phyloP scores from a whole-genome alignment of 2,888 invertebrate genomes.

The Julus scandinavius region DNA sequence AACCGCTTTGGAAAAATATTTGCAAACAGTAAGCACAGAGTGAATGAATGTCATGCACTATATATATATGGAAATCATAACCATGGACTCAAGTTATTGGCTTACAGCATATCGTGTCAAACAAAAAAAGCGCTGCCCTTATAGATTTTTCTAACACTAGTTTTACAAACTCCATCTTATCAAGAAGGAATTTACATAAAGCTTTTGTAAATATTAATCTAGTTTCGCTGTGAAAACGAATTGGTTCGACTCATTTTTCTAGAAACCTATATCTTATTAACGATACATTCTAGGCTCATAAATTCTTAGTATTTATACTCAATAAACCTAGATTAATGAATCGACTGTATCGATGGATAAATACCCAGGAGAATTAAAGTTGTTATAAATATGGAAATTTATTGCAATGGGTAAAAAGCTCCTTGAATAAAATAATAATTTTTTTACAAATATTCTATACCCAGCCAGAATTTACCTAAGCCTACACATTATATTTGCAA shows the following conservation, averaged over 20 bases:
- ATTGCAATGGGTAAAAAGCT: no score
- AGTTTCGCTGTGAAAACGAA: not conserved
- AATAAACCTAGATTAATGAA: not conserved
- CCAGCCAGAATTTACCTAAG: no score
- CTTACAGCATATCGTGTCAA: not conserved
- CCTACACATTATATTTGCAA: no score
- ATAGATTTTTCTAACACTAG: not conserved
- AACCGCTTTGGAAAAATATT: not conserved
- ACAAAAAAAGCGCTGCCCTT: no score
- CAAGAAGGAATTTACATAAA: not conserved
- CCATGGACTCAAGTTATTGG: not conserved
- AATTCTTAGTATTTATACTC: not conserved
- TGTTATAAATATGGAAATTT: no score
- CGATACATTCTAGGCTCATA: not conserved
- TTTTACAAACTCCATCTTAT: not conserved
- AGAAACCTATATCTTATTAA: not conserved
- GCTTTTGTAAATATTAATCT: constrained; percentile 33
- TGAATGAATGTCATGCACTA: not conserved
- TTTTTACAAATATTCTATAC: no score
- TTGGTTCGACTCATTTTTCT: not conserved
- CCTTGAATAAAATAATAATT: no score
- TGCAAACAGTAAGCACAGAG: not conserved
- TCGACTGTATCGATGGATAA: not conserved
- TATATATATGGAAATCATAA: not conserved
- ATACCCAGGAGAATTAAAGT: no score